phyloP scores from a whole-genome alignment of 2,888 invertebrate species.

The Hydrotaea diabolus region DNA sequence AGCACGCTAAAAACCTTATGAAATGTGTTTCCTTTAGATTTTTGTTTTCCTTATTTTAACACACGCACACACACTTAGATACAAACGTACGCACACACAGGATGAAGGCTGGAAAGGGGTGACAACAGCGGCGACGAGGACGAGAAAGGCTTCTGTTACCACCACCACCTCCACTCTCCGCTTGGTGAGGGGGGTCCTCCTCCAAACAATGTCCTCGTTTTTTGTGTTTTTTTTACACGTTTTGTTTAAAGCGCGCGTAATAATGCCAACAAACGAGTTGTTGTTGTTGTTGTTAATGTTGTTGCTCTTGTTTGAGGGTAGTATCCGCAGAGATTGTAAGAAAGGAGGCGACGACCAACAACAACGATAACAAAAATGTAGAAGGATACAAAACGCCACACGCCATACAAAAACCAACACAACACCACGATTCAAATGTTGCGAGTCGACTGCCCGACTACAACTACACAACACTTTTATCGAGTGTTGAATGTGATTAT shows the following conservation, averaged over 20 bases:
- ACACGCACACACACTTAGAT: neutral
- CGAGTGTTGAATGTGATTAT: slow-evolving; percentile 58
- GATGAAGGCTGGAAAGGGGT: neutral
- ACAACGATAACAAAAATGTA: too few species aligned
- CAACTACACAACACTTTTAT: slow-evolving; percentile 60
- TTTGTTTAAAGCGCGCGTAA: slow-evolving; percentile 27
- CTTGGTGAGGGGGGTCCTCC: too few species aligned
- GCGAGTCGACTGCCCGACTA: slow-evolving; percentile 73
- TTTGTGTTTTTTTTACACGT: too few species aligned
- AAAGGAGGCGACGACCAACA: slow-evolving; percentile 14
- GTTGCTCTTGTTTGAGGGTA: neutral
- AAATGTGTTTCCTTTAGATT: slow-evolving; percentile 13
- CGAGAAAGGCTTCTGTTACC: too few species aligned
- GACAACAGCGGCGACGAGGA: too few species aligned
- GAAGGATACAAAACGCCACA: slow-evolving; percentile 68
- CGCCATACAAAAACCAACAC: slow-evolving; percentile 67
- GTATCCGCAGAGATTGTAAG: neutral
- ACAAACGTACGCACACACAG: neutral
- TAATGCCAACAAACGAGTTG: neutral
- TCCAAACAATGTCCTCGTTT: neutral
- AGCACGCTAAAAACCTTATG: slow-evolving; percentile 43
- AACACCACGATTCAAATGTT: slow-evolving; percentile 77
- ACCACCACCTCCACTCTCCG: too few species aligned
- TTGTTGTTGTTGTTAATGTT: neutral
- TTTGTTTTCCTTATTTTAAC: neutral